Conservation (phyloP, 2,113 vertebrate genomes). For the Ophthalmolycus amberensis region DNA sequence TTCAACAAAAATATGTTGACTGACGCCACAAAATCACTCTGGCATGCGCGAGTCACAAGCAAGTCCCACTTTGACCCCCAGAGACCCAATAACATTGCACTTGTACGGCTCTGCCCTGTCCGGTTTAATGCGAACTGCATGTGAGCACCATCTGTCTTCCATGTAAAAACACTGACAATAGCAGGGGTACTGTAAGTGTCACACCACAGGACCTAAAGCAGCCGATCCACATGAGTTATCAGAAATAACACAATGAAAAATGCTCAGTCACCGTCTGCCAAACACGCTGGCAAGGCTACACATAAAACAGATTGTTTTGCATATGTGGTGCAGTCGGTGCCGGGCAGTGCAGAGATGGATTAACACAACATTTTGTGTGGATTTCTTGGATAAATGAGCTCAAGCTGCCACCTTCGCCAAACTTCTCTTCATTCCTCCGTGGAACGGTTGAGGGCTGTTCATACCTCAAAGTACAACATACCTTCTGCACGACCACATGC, state of each 20-base stretch:
- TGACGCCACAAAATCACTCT: background rate
- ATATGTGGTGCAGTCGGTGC: conserved; percentile 43
- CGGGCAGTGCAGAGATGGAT: conserved; percentile 35
- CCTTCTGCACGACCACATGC: background rate
- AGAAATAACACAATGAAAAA: conserved; percentile 61
- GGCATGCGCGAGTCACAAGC: background rate
- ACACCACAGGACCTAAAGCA: conserved; percentile 52
- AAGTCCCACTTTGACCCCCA: background rate
- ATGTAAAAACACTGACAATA: conserved; percentile 29
- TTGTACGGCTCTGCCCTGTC: conserved; percentile 7
- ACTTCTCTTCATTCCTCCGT: conserved; percentile 19
- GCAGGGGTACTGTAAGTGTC: conserved; percentile 17
- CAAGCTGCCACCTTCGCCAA: conserved; percentile 44
- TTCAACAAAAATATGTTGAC: background rate
- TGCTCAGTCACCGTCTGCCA: conserved; percentile 43
- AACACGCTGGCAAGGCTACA: conserved; percentile 45
- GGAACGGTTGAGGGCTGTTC: background rate
- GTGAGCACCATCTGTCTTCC: conserved; percentile 46
- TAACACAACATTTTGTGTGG: conserved; percentile 43
- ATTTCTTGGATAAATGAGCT: conserved; percentile 22
- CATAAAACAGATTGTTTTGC: conserved; percentile 62
- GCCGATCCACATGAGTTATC: conserved; percentile 48
- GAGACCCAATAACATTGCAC: background rate
- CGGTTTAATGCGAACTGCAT: conserved; percentile 13
- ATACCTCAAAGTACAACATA: background rate